These are phyloP conservation scores for Myotis daubentonii DNA, from an alignment of 2,797 vertebrate species.

Conservation along the genomic window DNA sequence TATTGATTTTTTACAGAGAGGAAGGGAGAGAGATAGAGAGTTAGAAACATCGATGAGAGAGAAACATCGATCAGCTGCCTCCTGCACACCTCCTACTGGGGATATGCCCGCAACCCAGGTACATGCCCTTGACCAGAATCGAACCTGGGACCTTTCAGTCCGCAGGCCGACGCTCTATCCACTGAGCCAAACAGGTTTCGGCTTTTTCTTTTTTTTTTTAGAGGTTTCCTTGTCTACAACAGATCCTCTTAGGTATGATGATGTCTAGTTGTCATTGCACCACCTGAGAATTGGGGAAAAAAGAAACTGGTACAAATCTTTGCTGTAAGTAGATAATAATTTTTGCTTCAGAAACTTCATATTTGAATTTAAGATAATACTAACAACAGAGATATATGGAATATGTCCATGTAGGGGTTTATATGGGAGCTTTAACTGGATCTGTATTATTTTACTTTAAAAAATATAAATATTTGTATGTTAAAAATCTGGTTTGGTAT, in stretches of 20 bases:
- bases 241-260: neutral
- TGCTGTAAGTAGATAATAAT: neutral
- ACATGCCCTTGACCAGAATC: no score
- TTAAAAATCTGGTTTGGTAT: neutral
- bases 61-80: no score
- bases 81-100: no score
- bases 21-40: no score
- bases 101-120: no score
- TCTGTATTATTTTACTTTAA: neutral
- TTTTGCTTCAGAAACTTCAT: neutral
- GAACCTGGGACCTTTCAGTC: no score
- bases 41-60: no score
- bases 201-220: no score
- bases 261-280: neutral
- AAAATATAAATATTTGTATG: neutral
- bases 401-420: neutral
- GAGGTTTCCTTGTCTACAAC: neutral
- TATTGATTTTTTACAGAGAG: no score
- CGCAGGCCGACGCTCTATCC: no score
- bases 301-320: neutral
- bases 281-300: neutral
- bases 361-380: neutral
- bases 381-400: neutral
- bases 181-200: no score
- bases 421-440: neutral